A percentile compares a stretch with the other conserved stretches of the same genome.
Conservation (phyloP, 1,140 invertebrate genomes). For the Gonioctena quinquepunctata region DNA sequence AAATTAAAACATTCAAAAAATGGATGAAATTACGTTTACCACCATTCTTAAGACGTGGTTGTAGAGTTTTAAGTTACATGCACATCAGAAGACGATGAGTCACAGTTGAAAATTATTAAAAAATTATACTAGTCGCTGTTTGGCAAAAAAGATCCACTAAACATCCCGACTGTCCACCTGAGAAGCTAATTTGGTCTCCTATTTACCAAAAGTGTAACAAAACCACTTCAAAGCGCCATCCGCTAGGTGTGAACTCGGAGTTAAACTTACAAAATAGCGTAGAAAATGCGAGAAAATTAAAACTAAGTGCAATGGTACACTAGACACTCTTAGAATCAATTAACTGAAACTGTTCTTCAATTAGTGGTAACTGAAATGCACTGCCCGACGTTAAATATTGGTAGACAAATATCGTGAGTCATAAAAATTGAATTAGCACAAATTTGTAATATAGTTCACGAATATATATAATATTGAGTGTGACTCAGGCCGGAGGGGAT, state of each 20-base stretch:
- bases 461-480: too few species aligned
- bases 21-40: too few species aligned
- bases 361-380: neutral
- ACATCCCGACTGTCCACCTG: too few species aligned
- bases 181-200: neutral
- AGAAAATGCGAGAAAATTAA: neutral
- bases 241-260: neutral
- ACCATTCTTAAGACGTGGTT: too few species aligned
- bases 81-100: too few species aligned
- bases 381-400: neutral
- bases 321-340: neutral
- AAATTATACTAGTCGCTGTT: too few species aligned
- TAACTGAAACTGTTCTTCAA: constrained; percentile 2
- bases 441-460: too few species aligned
- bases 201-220: neutral
- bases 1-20: too few species aligned
- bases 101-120: too few species aligned
- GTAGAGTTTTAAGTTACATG: too few species aligned
- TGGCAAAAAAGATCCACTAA: too few species aligned
- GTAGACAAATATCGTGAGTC: neutral
- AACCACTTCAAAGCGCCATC: neutral
- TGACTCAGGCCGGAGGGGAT: too few species aligned
- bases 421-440: neutral
- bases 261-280: neutral
- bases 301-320: neutral